A percentile compares a stretch with the other conserved stretches of the same genome.
phyloP scores from a whole-genome alignment of 2,888 invertebrate genomes.

The Oegoconia quadripuncta region DNA sequence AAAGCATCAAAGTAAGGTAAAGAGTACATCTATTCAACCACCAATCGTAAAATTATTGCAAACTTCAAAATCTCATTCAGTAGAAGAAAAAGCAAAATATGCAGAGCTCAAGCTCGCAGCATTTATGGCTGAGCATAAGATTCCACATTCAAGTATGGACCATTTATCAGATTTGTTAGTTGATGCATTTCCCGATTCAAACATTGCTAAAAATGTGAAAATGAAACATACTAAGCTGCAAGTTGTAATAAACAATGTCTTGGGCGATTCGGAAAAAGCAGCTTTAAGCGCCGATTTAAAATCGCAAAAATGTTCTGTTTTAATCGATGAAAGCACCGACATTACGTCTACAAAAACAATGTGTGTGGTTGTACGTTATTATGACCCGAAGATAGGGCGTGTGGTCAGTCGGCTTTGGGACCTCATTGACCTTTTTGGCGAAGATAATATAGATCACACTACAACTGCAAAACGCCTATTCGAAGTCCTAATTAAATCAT shows the following conservation, averaged over 20 bases:
- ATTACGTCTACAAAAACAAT: constrained; percentile 11
- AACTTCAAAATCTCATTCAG: constrained; percentile 1
- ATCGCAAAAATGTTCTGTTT: constrained; percentile 13
- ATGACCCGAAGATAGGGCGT: constrained; percentile 8
- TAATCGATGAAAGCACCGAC: constrained; percentile 16
- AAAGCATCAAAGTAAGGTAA: constrained; percentile 1
- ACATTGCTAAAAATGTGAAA: constrained; percentile 14
- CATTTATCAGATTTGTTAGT: constrained; percentile 13
- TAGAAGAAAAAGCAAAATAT: neutral
- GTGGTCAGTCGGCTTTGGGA: constrained; percentile 16
- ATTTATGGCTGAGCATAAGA: constrained; percentile 19
- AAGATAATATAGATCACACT: constrained; percentile 4
- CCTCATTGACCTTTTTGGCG: constrained; percentile 7
- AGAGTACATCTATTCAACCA: neutral
- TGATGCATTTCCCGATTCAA: constrained; percentile 12
- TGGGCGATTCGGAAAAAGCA: constrained; percentile 20
- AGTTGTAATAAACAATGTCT: constrained; percentile 14
- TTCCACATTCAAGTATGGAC: constrained; percentile 12
- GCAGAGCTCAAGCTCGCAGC: constrained; percentile 11
- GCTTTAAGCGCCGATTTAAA: constrained; percentile 13
- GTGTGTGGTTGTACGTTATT: constrained; percentile 14
- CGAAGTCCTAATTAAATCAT: constrained; percentile 16
- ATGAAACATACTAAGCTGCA: constrained; percentile 14
- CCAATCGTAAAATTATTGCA: neutral
- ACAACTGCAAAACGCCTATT: constrained; percentile 17